Conservation (phyloP, 2,888 invertebrate genomes). For the Electrophaes corylata region DNA sequence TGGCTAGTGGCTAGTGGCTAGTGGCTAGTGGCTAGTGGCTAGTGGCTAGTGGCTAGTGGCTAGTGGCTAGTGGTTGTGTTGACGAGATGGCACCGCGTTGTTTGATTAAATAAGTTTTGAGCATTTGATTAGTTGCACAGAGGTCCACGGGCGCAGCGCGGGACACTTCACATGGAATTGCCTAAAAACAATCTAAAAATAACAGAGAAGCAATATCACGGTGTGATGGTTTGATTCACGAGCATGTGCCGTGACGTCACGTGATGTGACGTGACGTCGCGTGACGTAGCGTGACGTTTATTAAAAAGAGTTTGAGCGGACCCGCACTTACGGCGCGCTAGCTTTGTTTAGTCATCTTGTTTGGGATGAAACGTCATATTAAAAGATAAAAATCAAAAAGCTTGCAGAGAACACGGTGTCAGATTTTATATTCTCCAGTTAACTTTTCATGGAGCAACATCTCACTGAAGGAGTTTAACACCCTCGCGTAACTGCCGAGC, state of each 20-base stretch:
- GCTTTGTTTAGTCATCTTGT: conserved; percentile 2
- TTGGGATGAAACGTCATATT: not conserved
- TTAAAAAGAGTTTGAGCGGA: conserved; percentile 50
- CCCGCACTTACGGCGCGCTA: conserved; percentile 20
- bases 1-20: no score
- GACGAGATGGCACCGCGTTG: not conserved
- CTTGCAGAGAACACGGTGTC: not conserved
- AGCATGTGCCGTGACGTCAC: conserved; percentile 45
- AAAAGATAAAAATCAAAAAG: not conserved
- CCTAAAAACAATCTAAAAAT: conserved; percentile 41
- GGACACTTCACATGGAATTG: not conserved
- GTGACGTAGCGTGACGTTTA: conserved; percentile 49
- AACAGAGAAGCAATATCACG: conserved; percentile 52
- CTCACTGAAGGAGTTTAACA: not conserved
- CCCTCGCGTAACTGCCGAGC: not conserved
- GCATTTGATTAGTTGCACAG: no score
- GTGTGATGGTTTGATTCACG: conserved; percentile 51
- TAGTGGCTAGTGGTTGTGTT: no score
- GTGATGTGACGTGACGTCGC: conserved; percentile 36
- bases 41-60: no score
- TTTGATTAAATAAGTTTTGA: not conserved
- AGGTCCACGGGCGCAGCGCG: no score
- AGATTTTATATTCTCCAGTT: not conserved
- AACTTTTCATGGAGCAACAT: not conserved
- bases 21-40: no score